These are phyloP conservation scores for Apodemia zela DNA, from an alignment of 2,888 invertebrate species.

Conservation along the genomic window DNA sequence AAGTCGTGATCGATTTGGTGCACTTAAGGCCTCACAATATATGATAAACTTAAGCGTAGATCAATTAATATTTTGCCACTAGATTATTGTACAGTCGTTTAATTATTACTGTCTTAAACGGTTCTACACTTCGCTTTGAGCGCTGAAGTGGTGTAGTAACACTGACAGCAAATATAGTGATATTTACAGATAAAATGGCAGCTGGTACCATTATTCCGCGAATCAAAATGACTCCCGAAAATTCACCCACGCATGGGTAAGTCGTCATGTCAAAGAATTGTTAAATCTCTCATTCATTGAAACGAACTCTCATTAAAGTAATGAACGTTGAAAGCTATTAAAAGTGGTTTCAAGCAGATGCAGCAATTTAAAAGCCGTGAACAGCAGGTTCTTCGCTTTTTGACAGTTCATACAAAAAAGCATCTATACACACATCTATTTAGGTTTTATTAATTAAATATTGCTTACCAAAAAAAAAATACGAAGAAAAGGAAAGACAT, in stretches of 20 bases:
- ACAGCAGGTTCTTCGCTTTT: too few species aligned
- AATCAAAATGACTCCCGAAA: background rate
- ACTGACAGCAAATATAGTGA: background rate
- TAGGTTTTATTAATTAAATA: too few species aligned
- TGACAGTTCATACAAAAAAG: too few species aligned
- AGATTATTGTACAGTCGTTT: background rate
- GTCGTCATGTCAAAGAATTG: too few species aligned
- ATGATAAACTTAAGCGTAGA: conserved; percentile 7
- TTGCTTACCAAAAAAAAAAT: too few species aligned
- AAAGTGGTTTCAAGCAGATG: too few species aligned
- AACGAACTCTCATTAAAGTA: too few species aligned
- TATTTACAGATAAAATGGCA: conserved; percentile 1
- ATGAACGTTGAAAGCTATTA: too few species aligned
- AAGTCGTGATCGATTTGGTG: conserved; percentile 10
- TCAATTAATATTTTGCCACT: conserved; percentile 6
- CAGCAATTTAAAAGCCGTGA: too few species aligned
- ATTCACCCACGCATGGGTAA: background rate
- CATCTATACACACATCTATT: too few species aligned
- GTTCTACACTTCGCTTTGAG: conserved; percentile 1
- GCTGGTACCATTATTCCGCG: background rate
- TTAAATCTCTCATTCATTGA: too few species aligned
- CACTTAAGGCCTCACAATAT: conserved; percentile 5
- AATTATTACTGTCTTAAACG: background rate
- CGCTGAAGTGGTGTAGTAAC: conserved; percentile 1
- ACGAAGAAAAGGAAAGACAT: too few species aligned